These are phyloP conservation scores for Trididemnum clinides DNA, from an alignment of 23 tunicate genomes.

Conservation along the genomic window DNA sequence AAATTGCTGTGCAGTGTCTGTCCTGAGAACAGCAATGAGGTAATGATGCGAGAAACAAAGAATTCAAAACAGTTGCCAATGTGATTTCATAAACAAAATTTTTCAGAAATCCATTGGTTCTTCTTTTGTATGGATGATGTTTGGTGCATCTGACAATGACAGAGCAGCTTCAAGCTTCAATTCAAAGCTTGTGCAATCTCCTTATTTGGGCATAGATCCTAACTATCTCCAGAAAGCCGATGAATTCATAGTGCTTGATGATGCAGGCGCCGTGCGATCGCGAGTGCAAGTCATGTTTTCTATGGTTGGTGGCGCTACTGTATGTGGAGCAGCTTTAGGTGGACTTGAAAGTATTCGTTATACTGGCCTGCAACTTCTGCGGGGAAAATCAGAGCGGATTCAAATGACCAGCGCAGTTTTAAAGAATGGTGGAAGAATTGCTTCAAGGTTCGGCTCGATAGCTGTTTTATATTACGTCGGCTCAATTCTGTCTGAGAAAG, in stretches of 20 bases:
- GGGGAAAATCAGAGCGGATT: constrained; percentile 73
- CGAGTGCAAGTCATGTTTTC: constrained; percentile 74
- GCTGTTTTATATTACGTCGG: constrained; percentile 76
- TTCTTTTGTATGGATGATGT: no score
- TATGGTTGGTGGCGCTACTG: constrained; percentile 66
- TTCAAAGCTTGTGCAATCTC: no score
- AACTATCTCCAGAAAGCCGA: constrained; percentile 47
- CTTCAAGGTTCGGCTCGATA: constrained; percentile 74
- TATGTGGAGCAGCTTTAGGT: constrained; percentile 62
- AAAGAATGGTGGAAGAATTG: constrained; percentile 75
- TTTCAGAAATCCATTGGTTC: no score
- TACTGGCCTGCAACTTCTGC: constrained; percentile 51
- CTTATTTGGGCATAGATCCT: constrained; percentile 68
- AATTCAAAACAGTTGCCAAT: no score
- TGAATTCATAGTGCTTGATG: constrained; percentile 71
- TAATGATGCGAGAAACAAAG: no score
- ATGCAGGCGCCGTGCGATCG: constrained; percentile 57
- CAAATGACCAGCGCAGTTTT: constrained; percentile 67
- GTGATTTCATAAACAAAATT: no score
- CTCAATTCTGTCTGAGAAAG: constrained; percentile 67
- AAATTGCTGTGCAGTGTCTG: no score
- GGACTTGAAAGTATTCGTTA: constrained; percentile 72
- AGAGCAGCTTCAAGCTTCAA: no score
- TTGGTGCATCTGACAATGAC: no score
- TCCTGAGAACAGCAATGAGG: no score